Conservation (phyloP, 2,888 invertebrate genomes). For the Melanchra persicariae region DNA sequence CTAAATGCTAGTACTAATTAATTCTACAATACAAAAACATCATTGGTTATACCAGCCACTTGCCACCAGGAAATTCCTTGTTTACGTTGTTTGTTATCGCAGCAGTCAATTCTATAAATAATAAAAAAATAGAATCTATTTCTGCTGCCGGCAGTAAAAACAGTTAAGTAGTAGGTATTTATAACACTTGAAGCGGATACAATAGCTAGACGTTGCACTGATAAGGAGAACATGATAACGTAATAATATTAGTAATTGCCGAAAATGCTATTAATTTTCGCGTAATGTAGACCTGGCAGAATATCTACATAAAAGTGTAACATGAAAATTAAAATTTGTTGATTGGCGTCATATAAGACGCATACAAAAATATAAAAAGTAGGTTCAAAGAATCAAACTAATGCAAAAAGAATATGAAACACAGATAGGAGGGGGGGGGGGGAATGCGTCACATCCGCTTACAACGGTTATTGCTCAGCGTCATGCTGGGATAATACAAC, state of each 20-base stretch:
- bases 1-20: background rate
- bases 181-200: background rate
- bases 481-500: background rate
- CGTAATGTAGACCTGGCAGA: background rate
- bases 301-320: background rate
- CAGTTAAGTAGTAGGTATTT: background rate
- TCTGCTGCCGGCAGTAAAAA: background rate
- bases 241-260: background rate
- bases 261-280: background rate
- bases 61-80: constrained; percentile 31
- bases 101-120: constrained; percentile 9
- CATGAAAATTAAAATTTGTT: background rate
- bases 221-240: constrained; percentile 30
- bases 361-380: background rate
- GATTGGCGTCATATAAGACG: background rate
- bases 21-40: constrained; percentile 2
- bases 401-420: background rate
- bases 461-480: background rate
- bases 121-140: background rate
- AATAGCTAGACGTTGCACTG: constrained; percentile 17
- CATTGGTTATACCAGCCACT: background rate
- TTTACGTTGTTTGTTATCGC: constrained; percentile 32
- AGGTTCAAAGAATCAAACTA: background rate
- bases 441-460: background rate
- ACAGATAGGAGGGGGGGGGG: too few species aligned